Evolutionary conservation across 2,797 vertebrate genomes (phyloP).

Genomic region (Melanotaenia trifasciata): DNA sequence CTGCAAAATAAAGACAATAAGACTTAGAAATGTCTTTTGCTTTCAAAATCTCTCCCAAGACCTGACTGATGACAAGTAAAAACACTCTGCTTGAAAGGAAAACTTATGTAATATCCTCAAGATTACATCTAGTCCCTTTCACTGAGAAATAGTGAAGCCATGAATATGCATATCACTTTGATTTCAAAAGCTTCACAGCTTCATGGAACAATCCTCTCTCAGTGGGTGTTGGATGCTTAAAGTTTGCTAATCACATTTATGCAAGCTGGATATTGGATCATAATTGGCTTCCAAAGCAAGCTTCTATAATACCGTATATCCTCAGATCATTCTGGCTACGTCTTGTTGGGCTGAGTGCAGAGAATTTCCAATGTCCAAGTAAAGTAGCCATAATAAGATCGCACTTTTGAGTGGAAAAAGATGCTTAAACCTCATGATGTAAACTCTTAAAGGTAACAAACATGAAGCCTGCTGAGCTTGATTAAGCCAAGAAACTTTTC

Average conservation of each 20-base stretch:
- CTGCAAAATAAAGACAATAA: neutral
- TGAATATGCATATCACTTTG: neutral
- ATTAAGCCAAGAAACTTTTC: slow-evolving; percentile 1
- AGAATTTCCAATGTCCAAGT: neutral
- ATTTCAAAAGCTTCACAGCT: neutral
- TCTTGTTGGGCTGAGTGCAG: neutral
- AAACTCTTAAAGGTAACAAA: neutral
- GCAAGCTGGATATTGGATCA: neutral
- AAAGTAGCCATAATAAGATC: neutral
- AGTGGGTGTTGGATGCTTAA: neutral
- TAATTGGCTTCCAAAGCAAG: neutral
- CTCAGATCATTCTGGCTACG: neutral
- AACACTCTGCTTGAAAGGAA: neutral
- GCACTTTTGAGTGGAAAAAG: neutral
- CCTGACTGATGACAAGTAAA: neutral
- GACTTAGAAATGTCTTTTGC: neutral
- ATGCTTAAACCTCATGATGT: neutral
- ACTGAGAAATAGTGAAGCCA: neutral
- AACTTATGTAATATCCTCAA: neutral
- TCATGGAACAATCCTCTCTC: neutral
- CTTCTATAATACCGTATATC: neutral
- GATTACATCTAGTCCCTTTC: neutral
- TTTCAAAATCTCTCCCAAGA: neutral
- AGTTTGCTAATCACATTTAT: neutral
- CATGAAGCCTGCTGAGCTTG: neutral